These are phyloP conservation scores for Cheilosia urbana DNA, from an alignment of 2,888 invertebrate genomes.

Conservation along the genomic window DNA sequence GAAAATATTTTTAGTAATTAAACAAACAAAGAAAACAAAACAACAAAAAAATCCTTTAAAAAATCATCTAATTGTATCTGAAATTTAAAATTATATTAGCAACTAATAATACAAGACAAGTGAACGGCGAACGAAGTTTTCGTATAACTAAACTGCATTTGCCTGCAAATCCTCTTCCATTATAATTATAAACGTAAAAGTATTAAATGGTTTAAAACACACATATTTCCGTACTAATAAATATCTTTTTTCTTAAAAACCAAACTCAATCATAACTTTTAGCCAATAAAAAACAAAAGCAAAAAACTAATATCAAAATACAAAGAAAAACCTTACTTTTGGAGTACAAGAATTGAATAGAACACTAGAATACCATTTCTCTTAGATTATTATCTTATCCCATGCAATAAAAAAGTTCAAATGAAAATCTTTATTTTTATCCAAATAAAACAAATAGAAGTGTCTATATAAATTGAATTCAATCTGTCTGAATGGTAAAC, in stretches of 20 bases:
- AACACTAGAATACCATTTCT: conserved; percentile 45
- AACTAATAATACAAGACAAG: conserved; percentile 21
- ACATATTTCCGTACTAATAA: conserved; percentile 68
- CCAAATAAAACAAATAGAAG: conserved; percentile 42
- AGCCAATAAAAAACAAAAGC: conserved; percentile 21
- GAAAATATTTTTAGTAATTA: conserved; percentile 72
- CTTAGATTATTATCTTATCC: conserved; percentile 70
- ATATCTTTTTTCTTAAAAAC: conserved; percentile 58
- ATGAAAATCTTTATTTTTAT: conserved; percentile 66
- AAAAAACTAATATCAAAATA: conserved; percentile 59
- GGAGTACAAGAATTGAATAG: conserved; percentile 66
- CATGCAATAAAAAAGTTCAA: conserved; percentile 72
- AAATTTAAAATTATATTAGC: conserved; percentile 62
- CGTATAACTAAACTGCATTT: conserved; percentile 56
- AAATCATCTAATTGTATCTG: conserved; percentile 65
- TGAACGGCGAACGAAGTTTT: conserved; percentile 56
- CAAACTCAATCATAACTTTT: conserved; percentile 65
- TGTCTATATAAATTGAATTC: conserved; percentile 60
- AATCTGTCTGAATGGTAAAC: conserved; percentile 69
- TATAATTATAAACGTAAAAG: conserved; percentile 51
- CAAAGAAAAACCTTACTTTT: conserved; percentile 59
- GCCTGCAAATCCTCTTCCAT: conserved; percentile 73
- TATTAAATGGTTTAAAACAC: conserved; percentile 66
- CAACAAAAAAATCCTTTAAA: conserved; percentile 33
- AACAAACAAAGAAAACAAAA: conserved; percentile 29